phyloP scores from a whole-genome alignment of 2,113 vertebrate species.

The Himantopus leucocephalus region DNA sequence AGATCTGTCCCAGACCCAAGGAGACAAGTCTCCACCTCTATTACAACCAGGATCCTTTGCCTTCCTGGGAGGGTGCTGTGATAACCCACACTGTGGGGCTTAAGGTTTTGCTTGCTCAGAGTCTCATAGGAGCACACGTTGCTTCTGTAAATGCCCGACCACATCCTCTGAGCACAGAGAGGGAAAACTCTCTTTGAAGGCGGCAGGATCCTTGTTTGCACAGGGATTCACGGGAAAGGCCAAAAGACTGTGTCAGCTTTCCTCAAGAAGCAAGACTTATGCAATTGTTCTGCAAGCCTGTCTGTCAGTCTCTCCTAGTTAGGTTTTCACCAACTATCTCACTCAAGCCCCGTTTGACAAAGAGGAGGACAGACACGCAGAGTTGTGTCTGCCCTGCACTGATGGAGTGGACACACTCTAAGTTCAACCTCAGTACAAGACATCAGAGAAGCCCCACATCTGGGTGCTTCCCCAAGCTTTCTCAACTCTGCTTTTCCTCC shows the following conservation, averaged over 20 bases:
- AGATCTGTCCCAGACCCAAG: neutral
- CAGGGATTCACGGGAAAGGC: neutral
- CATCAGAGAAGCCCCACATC: neutral
- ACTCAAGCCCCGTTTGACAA: neutral
- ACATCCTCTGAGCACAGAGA: neutral
- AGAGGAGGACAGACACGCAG: neutral
- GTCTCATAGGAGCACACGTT: neutral
- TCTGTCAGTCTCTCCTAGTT: neutral
- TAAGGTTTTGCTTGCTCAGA: neutral
- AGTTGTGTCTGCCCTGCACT: neutral
- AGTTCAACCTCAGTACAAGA: neutral
- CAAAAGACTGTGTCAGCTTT: neutral
- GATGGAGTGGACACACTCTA: neutral
- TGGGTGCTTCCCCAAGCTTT: neutral
- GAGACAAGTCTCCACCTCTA: neutral
- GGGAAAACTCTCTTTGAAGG: neutral
- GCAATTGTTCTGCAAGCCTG: neutral
- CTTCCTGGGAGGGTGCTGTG: neutral
- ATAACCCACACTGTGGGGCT: neutral
- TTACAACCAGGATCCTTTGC: neutral
- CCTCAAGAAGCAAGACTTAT: neutral
- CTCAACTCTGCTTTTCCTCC: neutral
- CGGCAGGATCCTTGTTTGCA: neutral
- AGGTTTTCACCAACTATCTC: neutral
- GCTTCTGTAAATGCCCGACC: neutral